These are phyloP conservation scores for Drosophila nigromelanica DNA, from an alignment of 1,140 invertebrate species.

Conservation along the genomic window DNA sequence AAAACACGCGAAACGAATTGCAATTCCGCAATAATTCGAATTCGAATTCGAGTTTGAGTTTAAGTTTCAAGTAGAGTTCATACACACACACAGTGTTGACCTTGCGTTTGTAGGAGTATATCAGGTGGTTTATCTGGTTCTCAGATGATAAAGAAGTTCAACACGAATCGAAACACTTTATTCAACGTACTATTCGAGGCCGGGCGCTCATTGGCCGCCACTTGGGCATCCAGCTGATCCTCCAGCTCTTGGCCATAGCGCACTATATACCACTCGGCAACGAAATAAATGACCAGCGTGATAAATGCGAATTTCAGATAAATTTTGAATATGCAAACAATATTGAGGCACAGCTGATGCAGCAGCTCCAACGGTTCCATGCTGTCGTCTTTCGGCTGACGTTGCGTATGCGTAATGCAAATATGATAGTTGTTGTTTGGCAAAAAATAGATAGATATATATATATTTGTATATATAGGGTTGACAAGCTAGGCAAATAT, in stretches of 20 bases:
- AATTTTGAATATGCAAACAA: conserved; percentile 72
- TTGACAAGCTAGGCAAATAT: conserved; percentile 38
- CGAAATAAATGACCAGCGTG: conserved; percentile 67
- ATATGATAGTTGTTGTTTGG: neutral
- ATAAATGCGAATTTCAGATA: conserved; percentile 73
- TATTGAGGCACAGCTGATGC: conserved; percentile 50
- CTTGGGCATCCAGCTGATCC: conserved; percentile 59
- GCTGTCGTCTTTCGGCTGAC: conserved; percentile 8
- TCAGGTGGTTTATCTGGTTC: neutral
- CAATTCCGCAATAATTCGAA: conserved; percentile 54
- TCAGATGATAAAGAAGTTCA: conserved; percentile 70
- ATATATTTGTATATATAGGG: conserved; percentile 1
- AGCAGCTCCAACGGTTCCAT: conserved; percentile 64
- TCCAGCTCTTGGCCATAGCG: conserved; percentile 67
- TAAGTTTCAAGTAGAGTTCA: neutral
- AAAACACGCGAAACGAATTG: conserved; percentile 55
- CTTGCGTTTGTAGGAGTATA: neutral
- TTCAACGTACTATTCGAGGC: conserved; percentile 63
- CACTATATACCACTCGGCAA: conserved; percentile 76
- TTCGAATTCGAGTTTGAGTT: conserved; percentile 5
- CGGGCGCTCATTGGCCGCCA: conserved; percentile 47
- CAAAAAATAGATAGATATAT: neutral
- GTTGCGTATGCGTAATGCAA: conserved; percentile 55
- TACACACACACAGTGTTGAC: neutral
- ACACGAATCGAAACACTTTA: conserved; percentile 66